These are phyloP conservation scores for Drosophila ustulata DNA, from an alignment of 2,888 invertebrate species.

Conservation along the genomic window DNA sequence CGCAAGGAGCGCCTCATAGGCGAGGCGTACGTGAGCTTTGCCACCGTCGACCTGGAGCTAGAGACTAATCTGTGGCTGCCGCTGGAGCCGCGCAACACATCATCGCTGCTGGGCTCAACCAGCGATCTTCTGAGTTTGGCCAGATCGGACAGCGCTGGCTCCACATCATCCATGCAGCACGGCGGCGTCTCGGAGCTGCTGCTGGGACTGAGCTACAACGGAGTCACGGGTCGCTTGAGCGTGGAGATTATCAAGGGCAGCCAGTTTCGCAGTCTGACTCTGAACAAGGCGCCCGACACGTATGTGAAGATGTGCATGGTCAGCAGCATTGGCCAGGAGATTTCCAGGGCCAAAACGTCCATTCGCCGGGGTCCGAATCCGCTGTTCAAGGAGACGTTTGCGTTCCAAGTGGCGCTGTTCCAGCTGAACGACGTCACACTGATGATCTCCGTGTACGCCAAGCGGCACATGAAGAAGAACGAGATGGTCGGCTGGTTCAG, in stretches of 20 bases:
- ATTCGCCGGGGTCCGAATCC: conserved; percentile 97
- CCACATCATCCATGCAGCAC: conserved; percentile 95
- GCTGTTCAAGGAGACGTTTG: conserved; percentile 97
- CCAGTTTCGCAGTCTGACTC: conserved; percentile 90
- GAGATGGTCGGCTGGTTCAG: conserved; percentile 99
- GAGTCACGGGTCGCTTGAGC: conserved; percentile 96
- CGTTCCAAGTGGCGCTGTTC: conserved; percentile 98
- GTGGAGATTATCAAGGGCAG: conserved; percentile 92
- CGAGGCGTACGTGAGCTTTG: conserved; percentile 95
- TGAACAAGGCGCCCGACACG: conserved; percentile 94
- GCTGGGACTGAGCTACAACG: conserved; percentile 95
- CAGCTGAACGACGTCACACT: conserved; percentile 97
- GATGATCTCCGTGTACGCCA: conserved; percentile 97
- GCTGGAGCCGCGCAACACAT: conserved; percentile 90
- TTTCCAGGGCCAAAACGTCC: conserved; percentile 96
- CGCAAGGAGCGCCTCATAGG: conserved; percentile 95
- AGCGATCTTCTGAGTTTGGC: conserved; percentile 92
- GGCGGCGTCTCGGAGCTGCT: conserved; percentile 96
- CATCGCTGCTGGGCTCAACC: conserved; percentile 86
- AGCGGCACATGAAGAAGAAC: conserved; percentile 96
- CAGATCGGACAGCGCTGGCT: conserved; percentile 96
- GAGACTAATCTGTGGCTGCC: conserved; percentile 96
- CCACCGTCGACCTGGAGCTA: conserved; percentile 94
- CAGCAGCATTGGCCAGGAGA: conserved; percentile 96
- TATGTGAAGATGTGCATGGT: conserved; percentile 96